These are phyloP conservation scores for Gallirallus australis DNA, from an alignment of 2,797 vertebrate genomes.

Conservation along the genomic window DNA sequence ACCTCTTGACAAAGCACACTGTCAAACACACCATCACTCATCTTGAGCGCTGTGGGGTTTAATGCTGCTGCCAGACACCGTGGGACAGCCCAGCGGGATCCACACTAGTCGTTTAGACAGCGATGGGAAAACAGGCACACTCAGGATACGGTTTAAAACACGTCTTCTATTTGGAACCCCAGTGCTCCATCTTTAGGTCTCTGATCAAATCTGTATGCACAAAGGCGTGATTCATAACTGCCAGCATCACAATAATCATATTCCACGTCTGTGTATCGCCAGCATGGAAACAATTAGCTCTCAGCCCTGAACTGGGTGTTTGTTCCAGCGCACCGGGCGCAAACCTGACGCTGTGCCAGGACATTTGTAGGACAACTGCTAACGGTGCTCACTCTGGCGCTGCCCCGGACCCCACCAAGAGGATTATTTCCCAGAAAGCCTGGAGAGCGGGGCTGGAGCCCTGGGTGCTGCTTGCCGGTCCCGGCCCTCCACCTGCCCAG, in stretches of 20 bases:
- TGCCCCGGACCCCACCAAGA: neutral
- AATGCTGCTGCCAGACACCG: neutral
- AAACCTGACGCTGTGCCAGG: neutral
- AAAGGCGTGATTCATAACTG: neutral
- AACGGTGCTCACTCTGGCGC: fast-evolving
- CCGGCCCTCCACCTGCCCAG: neutral
- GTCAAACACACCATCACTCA: neutral
- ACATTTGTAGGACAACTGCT: neutral
- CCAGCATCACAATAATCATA: neutral
- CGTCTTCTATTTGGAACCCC: neutral
- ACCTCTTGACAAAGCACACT: neutral
- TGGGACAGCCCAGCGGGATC: neutral
- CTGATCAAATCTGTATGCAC: neutral
- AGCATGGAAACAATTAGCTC: neutral
- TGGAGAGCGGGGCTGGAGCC: neutral
- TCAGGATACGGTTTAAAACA: neutral
- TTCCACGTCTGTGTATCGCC: neutral
- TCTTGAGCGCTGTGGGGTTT: fast-evolving
- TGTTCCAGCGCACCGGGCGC: fast-evolving
- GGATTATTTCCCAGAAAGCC: conserved; percentile 20
- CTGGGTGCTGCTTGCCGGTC: conserved; percentile 60
- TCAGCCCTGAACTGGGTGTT: fast-evolving
- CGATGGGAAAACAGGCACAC: neutral
- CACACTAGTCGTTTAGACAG: neutral
- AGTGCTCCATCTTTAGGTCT: conserved; percentile 56